Evolutionary conservation across 2,797 vertebrate species (phyloP).

Genomic region (Anguilla anguilla): DNA sequence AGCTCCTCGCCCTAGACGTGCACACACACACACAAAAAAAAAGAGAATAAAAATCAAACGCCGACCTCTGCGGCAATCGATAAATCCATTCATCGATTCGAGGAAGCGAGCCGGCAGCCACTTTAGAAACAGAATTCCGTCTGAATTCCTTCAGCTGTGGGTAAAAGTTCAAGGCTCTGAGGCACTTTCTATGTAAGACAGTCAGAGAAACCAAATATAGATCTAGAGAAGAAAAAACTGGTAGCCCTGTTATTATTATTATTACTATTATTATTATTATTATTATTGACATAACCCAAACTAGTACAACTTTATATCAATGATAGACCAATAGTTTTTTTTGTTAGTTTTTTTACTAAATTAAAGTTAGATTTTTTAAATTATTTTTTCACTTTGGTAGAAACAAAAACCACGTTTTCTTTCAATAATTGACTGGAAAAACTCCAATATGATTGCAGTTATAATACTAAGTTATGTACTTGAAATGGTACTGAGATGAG

Average conservation of each 20-base stretch:
- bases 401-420: slow-evolving; percentile 60
- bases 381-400: slow-evolving; percentile 18
- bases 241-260: slow-evolving; percentile 1
- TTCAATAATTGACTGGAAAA: slow-evolving; percentile 58
- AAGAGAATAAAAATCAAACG: slow-evolving; percentile 31
- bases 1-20: slow-evolving; percentile 5
- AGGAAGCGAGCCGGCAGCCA: slow-evolving; percentile 32
- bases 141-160: slow-evolving; percentile 24
- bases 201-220: slow-evolving; percentile 11
- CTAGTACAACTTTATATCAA: neutral
- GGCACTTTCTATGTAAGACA: neutral
- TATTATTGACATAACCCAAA: neutral
- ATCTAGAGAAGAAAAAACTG: too few species aligned
- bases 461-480: slow-evolving; percentile 49
- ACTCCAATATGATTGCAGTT: slow-evolving; percentile 56
- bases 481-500: slow-evolving; percentile 33
- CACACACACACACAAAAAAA: slow-evolving; percentile 40
- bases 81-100: slow-evolving; percentile 35
- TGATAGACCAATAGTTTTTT: neutral
- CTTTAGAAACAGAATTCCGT: neutral
- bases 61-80: slow-evolving; percentile 48
- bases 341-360: slow-evolving; percentile 35
- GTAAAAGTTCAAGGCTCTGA: slow-evolving; percentile 23
- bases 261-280: slow-evolving; percentile 10
- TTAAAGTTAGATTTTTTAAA: slow-evolving; percentile 2